Percentiles rank a stretch among this genome's conserved stretches.
These are phyloP conservation scores for Tenthredo amoena DNA, from an alignment of 2,888 invertebrate species.

Conservation along the genomic window DNA sequence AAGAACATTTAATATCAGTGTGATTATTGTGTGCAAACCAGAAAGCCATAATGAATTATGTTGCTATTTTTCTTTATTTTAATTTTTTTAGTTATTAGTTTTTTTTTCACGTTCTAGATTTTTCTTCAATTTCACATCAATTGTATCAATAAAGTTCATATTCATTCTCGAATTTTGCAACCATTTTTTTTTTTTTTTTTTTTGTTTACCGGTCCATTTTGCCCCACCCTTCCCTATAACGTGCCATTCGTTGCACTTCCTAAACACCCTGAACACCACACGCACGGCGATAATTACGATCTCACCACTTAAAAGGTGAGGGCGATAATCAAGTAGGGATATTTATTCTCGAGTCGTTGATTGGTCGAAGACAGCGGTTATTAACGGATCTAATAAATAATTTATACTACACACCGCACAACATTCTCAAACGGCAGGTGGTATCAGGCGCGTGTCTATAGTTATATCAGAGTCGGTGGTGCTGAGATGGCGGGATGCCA, in stretches of 20 bases:
- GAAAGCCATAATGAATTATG: too few relatives aligned
- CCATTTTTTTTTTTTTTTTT: too few relatives aligned
- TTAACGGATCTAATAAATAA: conserved; percentile 49
- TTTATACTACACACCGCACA: conserved; percentile 39
- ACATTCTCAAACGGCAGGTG: conserved; percentile 48
- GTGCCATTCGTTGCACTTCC: not conserved
- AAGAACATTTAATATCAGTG: too few relatives aligned
- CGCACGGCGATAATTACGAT: conserved; percentile 23
- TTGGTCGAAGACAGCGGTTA: conserved; percentile 50
- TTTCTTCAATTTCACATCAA: too few relatives aligned
- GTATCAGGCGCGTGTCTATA: conserved; percentile 49
- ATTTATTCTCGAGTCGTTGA: conserved; percentile 41
- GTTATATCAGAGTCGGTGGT: not conserved
- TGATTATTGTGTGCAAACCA: too few relatives aligned
- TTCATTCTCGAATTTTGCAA: too few relatives aligned
- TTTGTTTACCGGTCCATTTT: too few relatives aligned
- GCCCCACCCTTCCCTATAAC: too few relatives aligned
- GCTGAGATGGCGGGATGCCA: not conserved
- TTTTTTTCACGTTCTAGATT: too few relatives aligned
- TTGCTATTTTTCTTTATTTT: too few relatives aligned
- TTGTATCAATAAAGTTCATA: too few relatives aligned
- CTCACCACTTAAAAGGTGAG: conserved; percentile 12
- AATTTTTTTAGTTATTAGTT: too few relatives aligned
- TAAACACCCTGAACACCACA: not conserved
- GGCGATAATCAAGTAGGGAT: conserved; percentile 31